Evolutionary conservation across 1,140 invertebrate genomes (phyloP), one percentile per base, ranked within the genome.

Genomic region (Parapsyche elsis): DNA sequence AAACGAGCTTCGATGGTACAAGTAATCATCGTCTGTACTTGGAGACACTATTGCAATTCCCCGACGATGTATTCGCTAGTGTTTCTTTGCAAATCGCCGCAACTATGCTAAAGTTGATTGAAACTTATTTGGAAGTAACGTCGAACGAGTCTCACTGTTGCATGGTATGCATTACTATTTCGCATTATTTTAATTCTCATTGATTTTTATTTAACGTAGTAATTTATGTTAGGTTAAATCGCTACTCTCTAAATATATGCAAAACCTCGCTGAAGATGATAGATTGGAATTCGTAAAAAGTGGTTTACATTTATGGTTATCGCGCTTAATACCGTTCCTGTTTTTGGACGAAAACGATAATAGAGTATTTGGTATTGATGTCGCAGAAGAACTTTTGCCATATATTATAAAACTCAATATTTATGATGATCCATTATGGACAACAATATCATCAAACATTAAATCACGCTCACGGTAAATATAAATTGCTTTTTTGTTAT

Each of bases 231-330:
- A 83, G 79, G 71, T 83, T n/a, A 38, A 78, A 30, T 1, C 61
- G 19, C 26, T 79, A 7, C 57, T 80, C 23, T 16, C 21, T 38
- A 44, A 80, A 73, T 79, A 64, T 71, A 19, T 77, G 24, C 19
- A 71, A 9, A 53, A 73, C 61, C 46, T 59, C 0, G 46, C 53
- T 30, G 30, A 78, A 19, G 81, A 82, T 9, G 85, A 87, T n/a
- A 85, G 86, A 53, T 87, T 79, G 53, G 80, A 75, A 49, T 88
- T 89, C 86, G 83, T 88, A 0, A 82, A 84, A 73, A 81, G 83
- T 5, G 85, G 85, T 10, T 46, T 88, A 49, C 76, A 84, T 24
- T 75, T 85, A 45, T 88, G 87, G 87, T 88, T 89, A 75, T 84
- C 84, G 57, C 85, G 84, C 67, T 70, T 88, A 9, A 83, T 88